phyloP scores from a whole-genome alignment of 2,888 invertebrate species.

The Dexiosoma caninum region DNA sequence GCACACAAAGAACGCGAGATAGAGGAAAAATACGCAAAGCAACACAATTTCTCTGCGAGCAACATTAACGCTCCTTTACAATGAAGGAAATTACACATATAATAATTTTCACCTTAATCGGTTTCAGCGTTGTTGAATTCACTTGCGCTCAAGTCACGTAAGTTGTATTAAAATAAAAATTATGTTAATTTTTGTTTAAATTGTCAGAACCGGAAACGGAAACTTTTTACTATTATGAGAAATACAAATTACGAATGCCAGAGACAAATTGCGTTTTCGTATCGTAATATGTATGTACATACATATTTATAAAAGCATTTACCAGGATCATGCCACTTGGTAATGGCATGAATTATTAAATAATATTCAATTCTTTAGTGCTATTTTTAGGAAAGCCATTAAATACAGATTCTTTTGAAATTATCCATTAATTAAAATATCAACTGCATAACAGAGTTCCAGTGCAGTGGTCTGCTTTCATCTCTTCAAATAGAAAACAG shows the following conservation, averaged over 20 bases:
- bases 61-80: not conserved
- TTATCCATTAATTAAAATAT: not conserved
- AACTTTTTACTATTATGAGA: too few species aligned
- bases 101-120: slow-evolving; percentile 72
- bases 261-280: too few species aligned
- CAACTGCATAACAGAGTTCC: not conserved
- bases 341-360: too few species aligned
- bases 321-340: too few species aligned
- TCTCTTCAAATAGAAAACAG: not conserved
- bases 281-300: too few species aligned
- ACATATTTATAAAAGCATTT: too few species aligned
- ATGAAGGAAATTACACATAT: slow-evolving; percentile 70
- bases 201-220: too few species aligned
- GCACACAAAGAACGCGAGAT: not conserved
- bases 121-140: slow-evolving; percentile 68
- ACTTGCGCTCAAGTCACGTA: slow-evolving; percentile 71
- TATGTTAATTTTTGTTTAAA: not conserved
- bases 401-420: too few species aligned
- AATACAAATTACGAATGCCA: too few species aligned
- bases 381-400: too few species aligned
- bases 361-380: too few species aligned
- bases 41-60: not conserved
- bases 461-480: slow-evolving; percentile 14
- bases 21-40: not conserved
- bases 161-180: slow-evolving; percentile 62